These are phyloP conservation scores for Chunga burmeisteri DNA, from an alignment of 2,113 vertebrate species.

Conservation along the genomic window DNA sequence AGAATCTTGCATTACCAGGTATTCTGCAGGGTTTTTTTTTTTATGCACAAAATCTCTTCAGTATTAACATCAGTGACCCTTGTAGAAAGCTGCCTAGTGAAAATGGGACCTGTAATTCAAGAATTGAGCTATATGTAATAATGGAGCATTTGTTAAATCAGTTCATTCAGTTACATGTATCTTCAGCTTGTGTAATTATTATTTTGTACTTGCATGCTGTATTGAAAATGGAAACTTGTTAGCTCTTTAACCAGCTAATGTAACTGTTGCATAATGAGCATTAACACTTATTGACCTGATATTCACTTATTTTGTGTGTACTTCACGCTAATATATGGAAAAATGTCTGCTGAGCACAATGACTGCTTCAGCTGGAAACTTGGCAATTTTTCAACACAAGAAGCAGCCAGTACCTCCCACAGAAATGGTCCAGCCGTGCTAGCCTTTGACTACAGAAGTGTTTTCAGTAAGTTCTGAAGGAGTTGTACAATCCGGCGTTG, in stretches of 20 bases:
- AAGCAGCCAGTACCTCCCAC: constrained; percentile 10
- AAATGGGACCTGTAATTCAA: not conserved
- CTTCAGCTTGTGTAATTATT: not conserved
- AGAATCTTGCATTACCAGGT: not conserved
- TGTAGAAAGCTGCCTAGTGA: not conserved
- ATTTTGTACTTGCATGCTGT: not conserved
- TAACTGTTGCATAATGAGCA: not conserved
- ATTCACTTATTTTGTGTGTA: not conserved
- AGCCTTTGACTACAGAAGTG: not conserved
- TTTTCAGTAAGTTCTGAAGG: not conserved
- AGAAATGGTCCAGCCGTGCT: not conserved
- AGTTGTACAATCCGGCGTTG: not conserved
- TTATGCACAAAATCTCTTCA: not conserved
- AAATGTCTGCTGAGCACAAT: not conserved
- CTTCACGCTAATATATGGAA: not conserved
- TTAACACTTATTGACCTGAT: not conserved
- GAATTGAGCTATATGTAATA: not conserved
- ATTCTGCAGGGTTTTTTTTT: not conserved
- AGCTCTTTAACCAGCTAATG: not conserved
- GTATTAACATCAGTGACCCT: not conserved
- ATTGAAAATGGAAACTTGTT: not conserved
- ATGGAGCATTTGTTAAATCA: not conserved
- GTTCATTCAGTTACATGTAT: not conserved
- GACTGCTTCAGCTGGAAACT: constrained; percentile 1
- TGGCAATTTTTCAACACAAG: not conserved